Evolutionary conservation across 92 coral and sea anemone genomes (phyloP).

Genomic region (Parazoanthus darwini): DNA sequence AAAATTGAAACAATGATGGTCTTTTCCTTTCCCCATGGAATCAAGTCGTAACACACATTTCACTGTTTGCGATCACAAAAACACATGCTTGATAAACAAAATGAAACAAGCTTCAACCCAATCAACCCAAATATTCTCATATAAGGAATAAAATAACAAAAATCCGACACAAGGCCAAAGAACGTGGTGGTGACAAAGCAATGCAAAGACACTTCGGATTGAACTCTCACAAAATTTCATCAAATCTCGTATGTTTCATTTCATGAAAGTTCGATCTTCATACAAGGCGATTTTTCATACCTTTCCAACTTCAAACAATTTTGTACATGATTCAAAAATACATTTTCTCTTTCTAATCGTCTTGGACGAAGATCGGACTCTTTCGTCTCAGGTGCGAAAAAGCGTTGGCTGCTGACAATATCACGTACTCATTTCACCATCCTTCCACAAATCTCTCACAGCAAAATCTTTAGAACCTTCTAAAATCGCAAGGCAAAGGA

Average conservation of each 20-base stretch:
- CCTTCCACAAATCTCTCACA: not conserved
- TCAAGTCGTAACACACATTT: not conserved
- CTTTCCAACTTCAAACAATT: not conserved
- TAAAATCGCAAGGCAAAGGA: not conserved
- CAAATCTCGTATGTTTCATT: not conserved
- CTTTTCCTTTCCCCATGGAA: slow-evolving; percentile 15
- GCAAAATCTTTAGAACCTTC: not conserved
- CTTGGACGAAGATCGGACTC: slow-evolving; percentile 14
- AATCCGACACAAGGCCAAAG: slow-evolving; percentile 19
- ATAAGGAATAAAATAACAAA: slow-evolving; percentile 33
- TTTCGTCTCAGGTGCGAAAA: slow-evolving; percentile 27
- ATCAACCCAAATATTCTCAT: slow-evolving; percentile 31
- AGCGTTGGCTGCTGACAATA: slow-evolving; percentile 27
- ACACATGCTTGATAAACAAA: not conserved
- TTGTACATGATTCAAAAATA: slow-evolving; percentile 5
- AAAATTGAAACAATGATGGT: slow-evolving; percentile 36
- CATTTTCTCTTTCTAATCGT: not conserved
- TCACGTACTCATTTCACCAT: not conserved
- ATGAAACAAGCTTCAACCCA: slow-evolving; percentile 42
- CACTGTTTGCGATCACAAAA: not conserved
- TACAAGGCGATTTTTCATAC: not conserved
- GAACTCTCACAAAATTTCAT: not conserved
- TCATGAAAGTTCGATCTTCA: not conserved
- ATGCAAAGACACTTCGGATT: slow-evolving; percentile 10
- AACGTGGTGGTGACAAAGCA: not conserved